Conservation (phyloP, 2,113 vertebrate species). For the Neopipo cinnamomea region DNA sequence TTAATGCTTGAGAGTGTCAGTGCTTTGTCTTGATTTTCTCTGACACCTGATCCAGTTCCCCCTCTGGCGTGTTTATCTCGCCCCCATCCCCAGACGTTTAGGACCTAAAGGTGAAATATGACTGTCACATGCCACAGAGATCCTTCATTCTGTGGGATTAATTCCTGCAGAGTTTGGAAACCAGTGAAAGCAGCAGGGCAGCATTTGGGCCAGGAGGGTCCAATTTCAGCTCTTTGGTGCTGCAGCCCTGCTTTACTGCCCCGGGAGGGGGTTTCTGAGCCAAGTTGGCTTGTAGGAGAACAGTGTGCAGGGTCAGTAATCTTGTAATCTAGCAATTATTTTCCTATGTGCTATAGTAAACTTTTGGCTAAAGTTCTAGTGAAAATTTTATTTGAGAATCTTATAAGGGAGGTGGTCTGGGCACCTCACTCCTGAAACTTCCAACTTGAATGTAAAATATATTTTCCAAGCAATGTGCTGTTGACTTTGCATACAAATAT, state of each 20-base stretch:
- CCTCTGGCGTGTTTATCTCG: background rate
- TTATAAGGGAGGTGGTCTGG: background rate
- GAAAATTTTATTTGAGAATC: background rate
- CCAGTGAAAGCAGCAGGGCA: background rate
- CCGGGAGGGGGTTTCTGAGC: background rate
- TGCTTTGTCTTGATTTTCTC: background rate
- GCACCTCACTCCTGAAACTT: background rate
- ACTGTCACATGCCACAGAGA: background rate
- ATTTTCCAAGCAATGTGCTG: background rate
- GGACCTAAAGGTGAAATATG: background rate
- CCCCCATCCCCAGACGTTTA: background rate
- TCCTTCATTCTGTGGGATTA: background rate
- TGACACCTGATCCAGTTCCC: background rate
- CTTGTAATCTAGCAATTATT: background rate
- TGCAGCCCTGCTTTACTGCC: background rate
- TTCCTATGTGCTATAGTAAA: background rate
- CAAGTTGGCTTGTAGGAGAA: background rate
- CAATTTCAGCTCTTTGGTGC: background rate
- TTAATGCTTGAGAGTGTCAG: background rate
- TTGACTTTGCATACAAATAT: background rate
- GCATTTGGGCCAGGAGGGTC: fast-evolving
- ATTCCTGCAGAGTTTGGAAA: background rate
- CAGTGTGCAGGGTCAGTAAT: background rate
- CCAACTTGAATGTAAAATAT: background rate
- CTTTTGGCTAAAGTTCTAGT: background rate